Conservation (phyloP, 1,140 invertebrate genomes). For the Drosophila auraria region DNA sequence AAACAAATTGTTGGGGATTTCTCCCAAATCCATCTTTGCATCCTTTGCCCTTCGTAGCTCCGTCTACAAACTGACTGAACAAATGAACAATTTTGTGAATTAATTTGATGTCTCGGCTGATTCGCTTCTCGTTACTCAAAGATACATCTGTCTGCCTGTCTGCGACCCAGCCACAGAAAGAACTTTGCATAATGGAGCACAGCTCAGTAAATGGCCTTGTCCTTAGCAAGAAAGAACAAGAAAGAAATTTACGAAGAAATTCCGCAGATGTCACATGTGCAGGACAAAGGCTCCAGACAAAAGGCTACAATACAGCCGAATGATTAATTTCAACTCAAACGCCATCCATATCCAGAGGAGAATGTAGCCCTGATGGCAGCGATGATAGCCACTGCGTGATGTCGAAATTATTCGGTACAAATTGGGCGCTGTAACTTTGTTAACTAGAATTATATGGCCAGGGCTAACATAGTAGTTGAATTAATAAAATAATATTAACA, state of each 20-base stretch:
- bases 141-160: constrained; percentile 33
- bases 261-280: constrained; percentile 48
- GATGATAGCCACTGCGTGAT: constrained; percentile 3
- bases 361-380: not conserved
- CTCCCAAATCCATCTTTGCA: constrained; percentile 34
- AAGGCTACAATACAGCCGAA: constrained; percentile 37
- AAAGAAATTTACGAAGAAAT: constrained; percentile 30
- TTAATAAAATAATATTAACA: not conserved
- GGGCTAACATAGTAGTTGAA: not conserved
- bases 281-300: constrained; percentile 43
- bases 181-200: constrained; percentile 43
- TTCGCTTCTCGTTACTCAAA: constrained; percentile 40
- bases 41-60: constrained; percentile 11
- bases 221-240: constrained; percentile 15
- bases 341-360: constrained; percentile 16
- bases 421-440: constrained; percentile 29
- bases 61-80: constrained; percentile 18
- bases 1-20: constrained; percentile 64
- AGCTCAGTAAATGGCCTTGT: constrained; percentile 36
- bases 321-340: constrained; percentile 60
- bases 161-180: constrained; percentile 17
- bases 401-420: constrained; percentile 11
- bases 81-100: constrained; percentile 52
- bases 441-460: constrained; percentile 12
- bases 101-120: constrained; percentile 56